Percentiles rank a stretch among this genome's conserved stretches.
Conservation (phyloP, 2,888 invertebrate species). For the Aspidapion aeneum region DNA sequence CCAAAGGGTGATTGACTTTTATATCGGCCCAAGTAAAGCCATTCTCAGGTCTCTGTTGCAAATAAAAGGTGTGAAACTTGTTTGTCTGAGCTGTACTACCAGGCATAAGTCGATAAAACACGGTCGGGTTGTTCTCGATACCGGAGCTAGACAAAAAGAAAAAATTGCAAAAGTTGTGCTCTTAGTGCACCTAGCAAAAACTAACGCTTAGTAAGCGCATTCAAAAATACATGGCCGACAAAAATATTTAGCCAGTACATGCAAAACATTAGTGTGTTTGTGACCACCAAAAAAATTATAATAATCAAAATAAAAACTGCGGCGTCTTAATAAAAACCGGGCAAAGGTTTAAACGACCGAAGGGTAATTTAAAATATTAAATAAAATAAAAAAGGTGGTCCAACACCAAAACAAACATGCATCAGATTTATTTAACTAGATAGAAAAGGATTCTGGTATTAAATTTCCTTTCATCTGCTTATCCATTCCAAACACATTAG, state of each 20-base stretch:
- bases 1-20: slow-evolving; percentile 93
- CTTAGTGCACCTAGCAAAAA: slow-evolving; percentile 21
- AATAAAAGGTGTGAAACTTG: slow-evolving; percentile 92
- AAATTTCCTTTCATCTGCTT: too few species aligned
- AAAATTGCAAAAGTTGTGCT: slow-evolving; percentile 13
- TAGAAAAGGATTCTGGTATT: background rate
- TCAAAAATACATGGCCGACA: slow-evolving; percentile 43
- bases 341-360: too few species aligned
- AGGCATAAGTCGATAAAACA: slow-evolving; percentile 93
- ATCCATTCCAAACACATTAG: too few species aligned
- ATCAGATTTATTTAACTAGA: background rate
- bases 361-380: too few species aligned
- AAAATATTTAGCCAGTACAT: slow-evolving; percentile 45
- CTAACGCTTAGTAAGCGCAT: slow-evolving; percentile 38
- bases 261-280: slow-evolving; percentile 33
- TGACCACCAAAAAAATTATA: background rate
- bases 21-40: slow-evolving; percentile 94
- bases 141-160: slow-evolving; percentile 69
- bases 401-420: background rate
- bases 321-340: too few species aligned
- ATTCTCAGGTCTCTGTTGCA: slow-evolving; percentile 90
- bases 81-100: slow-evolving; percentile 95
- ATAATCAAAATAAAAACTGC: too few species aligned
- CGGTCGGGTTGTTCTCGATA: slow-evolving; percentile 93
- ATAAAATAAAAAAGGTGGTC: background rate